phyloP scores from a whole-genome alignment of 2,888 invertebrate species.

The Drosophila leonis region DNA sequence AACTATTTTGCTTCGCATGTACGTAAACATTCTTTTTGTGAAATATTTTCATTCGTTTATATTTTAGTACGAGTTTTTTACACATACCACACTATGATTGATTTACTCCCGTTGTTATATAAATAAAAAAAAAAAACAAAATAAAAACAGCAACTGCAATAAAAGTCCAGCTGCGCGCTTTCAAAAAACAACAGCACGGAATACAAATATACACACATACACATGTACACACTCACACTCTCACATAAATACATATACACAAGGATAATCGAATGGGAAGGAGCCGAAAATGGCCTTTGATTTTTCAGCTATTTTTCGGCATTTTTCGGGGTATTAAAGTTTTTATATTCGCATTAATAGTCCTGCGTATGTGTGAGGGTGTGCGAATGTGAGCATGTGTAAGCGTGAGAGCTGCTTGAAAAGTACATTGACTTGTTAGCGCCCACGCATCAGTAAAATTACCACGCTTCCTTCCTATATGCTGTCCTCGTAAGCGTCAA shows the following conservation, averaged over 20 bases:
- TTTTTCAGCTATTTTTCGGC: slow-evolving; percentile 44
- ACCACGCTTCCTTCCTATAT: neutral
- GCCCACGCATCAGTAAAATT: slow-evolving; percentile 26
- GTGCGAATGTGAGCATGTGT: slow-evolving; percentile 1
- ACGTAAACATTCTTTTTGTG: neutral
- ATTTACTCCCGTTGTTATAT: neutral
- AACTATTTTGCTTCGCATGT: neutral
- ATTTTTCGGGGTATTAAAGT: slow-evolving; percentile 54
- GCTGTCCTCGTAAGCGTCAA: slow-evolving; percentile 13
- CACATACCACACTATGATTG: neutral
- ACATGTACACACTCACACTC: neutral
- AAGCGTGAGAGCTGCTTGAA: slow-evolving; percentile 27
- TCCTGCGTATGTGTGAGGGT: slow-evolving; percentile 7
- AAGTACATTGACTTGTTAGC: slow-evolving; percentile 46
- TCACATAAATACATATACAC: neutral
- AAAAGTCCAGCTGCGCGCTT: slow-evolving; percentile 55
- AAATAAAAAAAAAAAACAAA: slow-evolving; percentile 19
- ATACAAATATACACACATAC: neutral
- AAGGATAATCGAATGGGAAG: slow-evolving; percentile 8
- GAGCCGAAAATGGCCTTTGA: slow-evolving; percentile 34
- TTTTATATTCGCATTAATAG: slow-evolving; percentile 46
- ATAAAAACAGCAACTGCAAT: slow-evolving; percentile 44
- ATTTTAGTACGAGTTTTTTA: neutral
- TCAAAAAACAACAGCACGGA: slow-evolving; percentile 12
- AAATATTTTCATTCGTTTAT: neutral